Evolutionary conservation across 2,888 invertebrate genomes (phyloP).

Genomic region (Stegana nigrithorax): DNA sequence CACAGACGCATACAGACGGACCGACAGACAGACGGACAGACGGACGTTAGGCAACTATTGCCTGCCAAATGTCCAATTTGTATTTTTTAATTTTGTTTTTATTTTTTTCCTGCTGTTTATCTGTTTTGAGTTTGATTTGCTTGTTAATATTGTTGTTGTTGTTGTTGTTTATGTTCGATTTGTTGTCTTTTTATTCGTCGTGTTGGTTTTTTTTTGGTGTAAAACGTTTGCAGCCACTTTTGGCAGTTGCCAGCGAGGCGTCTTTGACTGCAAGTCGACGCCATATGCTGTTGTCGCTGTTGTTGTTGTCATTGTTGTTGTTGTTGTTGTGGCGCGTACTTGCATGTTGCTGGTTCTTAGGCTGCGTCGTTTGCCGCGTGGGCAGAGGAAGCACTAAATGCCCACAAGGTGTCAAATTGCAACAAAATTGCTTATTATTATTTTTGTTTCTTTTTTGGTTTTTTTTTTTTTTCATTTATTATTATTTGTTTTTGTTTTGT

Average conservation of each 20-base stretch:
- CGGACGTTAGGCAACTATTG: constrained; percentile 8
- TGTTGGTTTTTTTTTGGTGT: constrained; percentile 4
- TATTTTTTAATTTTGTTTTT: constrained; percentile 16
- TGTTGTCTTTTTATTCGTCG: not conserved
- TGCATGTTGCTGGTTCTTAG: not conserved
- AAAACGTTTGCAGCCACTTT: constrained; percentile 18
- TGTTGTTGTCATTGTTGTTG: not conserved
- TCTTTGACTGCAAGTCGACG: not conserved
- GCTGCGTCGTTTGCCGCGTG: constrained; percentile 39
- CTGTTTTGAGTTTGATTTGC: not conserved
- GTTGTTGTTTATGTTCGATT: constrained; percentile 7
- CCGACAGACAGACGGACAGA: not conserved
- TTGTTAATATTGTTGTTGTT: constrained; percentile 8
- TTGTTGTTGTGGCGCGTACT: not conserved
- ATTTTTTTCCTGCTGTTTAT: not conserved
- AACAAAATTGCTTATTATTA: constrained; percentile 38
- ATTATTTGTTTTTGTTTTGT: constrained; percentile 26
- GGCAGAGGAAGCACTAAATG: constrained; percentile 68
- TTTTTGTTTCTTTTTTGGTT: too few relatives aligned
- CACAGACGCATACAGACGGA: not conserved
- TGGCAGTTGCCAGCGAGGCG: constrained; percentile 5
- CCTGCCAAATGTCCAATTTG: constrained; percentile 52
- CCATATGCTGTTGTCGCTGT: not conserved
- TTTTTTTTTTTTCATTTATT: constrained; percentile 9
- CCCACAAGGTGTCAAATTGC: constrained; percentile 67